These are phyloP conservation scores for Oceanodroma leucorhoa DNA, from an alignment of 2,797 vertebrate genomes.

Conservation along the genomic window DNA sequence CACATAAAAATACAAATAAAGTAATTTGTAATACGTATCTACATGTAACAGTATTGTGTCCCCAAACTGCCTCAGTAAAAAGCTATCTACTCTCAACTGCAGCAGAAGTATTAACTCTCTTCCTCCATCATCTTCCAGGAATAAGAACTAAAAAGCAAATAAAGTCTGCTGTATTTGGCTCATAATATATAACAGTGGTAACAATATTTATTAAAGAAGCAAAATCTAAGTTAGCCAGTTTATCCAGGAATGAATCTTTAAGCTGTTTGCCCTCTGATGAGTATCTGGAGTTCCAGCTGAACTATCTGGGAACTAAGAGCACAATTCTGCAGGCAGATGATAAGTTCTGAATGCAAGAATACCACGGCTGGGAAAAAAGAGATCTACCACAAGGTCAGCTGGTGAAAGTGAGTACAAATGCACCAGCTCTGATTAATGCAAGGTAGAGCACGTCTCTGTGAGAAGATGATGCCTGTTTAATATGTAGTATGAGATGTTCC, in stretches of 20 bases:
- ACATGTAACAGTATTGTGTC: background rate
- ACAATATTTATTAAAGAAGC: background rate
- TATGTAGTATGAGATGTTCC: background rate
- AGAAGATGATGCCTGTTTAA: background rate
- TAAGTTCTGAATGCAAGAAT: background rate
- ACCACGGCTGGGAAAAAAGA: background rate
- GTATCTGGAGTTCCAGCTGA: background rate
- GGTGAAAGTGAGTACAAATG: background rate
- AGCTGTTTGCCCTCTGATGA: background rate
- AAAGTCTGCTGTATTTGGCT: background rate
- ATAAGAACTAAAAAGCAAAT: background rate
- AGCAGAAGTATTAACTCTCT: slow-evolving; percentile 33
- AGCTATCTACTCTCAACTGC: slow-evolving; percentile 29
- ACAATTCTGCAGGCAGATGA: background rate
- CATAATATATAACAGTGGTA: background rate
- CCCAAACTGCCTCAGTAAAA: slow-evolving; percentile 14
- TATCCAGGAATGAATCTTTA: background rate
- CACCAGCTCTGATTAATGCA: background rate
- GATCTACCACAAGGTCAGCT: background rate
- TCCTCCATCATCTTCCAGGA: background rate
- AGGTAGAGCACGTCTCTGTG: background rate
- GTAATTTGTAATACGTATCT: background rate
- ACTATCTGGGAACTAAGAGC: background rate
- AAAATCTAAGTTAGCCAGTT: background rate
- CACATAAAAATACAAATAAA: background rate